Evolutionary conservation across 2,888 invertebrate genomes (phyloP).

Genomic region (Noctua janthe): DNA sequence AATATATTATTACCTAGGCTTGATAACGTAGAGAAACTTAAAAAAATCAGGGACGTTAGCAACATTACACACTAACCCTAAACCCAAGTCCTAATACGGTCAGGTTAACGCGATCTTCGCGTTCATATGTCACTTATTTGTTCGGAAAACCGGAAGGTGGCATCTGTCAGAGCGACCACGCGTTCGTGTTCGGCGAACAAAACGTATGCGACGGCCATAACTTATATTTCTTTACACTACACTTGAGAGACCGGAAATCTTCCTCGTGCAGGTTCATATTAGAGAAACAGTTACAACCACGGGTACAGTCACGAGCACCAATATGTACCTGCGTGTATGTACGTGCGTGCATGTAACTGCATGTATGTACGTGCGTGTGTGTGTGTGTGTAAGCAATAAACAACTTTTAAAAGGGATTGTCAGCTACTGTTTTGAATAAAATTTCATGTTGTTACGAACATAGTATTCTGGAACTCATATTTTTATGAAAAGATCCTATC

Average conservation of each 20-base stretch:
- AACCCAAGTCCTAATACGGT: not conserved
- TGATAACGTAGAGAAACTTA: not conserved
- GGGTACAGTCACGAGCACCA: too few species aligned
- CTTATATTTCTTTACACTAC: not conserved
- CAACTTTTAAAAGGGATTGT: too few species aligned
- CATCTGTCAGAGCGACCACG: not conserved
- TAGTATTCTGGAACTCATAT: too few species aligned
- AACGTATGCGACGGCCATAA: not conserved
- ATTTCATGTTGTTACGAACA: too few species aligned
- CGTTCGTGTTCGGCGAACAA: not conserved
- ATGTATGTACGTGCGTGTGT: too few species aligned
- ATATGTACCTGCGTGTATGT: too few species aligned
- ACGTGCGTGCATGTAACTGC: too few species aligned
- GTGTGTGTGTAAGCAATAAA: too few species aligned
- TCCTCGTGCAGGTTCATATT: not conserved
- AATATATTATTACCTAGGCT: not conserved
- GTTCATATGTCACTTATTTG: not conserved
- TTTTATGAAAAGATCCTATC: too few species aligned
- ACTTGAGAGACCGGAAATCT: not conserved
- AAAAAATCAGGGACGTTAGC: not conserved
- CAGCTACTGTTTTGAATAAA: too few species aligned
- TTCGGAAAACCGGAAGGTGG: not conserved
- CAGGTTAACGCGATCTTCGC: not conserved
- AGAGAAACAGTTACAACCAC: slow-evolving; percentile 13
- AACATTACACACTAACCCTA: not conserved